A percentile compares a stretch with the other conserved stretches of the same genome.
Evolutionary conservation across 2,113 vertebrate genomes (phyloP).

Genomic region (Megaleporinus macrocephalus): DNA sequence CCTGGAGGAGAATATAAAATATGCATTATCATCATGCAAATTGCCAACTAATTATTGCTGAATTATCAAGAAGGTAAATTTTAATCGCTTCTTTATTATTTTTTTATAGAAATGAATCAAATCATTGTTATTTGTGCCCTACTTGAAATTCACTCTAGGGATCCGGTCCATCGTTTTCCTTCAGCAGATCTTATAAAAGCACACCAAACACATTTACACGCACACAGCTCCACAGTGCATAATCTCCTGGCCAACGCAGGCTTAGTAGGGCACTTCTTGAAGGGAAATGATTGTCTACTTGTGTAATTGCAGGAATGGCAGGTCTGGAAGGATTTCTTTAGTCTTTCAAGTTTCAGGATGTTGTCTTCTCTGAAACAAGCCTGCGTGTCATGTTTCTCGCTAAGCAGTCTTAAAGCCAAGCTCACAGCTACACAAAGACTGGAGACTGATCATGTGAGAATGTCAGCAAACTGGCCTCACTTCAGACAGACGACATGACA

Average conservation of each 20-base stretch:
- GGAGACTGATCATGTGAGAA: constrained; percentile 15
- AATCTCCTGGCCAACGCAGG: constrained; percentile 66
- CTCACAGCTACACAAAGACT: background rate
- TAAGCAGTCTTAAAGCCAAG: constrained; percentile 28
- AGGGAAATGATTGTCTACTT: constrained; percentile 73
- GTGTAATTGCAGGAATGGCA: constrained; percentile 67
- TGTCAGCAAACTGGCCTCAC: constrained; percentile 14
- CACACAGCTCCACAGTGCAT: constrained; percentile 38
- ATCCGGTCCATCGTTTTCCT: constrained; percentile 3
- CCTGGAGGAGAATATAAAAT: too few species aligned
- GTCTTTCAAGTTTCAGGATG: constrained; percentile 67
- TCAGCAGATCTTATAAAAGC: constrained; percentile 14
- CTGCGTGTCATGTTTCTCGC: constrained; percentile 65
- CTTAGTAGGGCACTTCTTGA: constrained; percentile 68
- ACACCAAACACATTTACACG: constrained; percentile 40
- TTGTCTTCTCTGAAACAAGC: constrained; percentile 63
- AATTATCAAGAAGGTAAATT: too few species aligned
- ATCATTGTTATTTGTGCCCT: background rate
- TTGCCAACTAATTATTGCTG: too few species aligned
- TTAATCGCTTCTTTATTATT: too few species aligned
- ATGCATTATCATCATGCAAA: too few species aligned
- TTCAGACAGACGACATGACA: constrained; percentile 18
- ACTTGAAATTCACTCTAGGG: background rate
- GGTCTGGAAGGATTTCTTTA: constrained; percentile 68
- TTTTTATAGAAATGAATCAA: too few species aligned